These are phyloP conservation scores for Melipona beecheii DNA, from an alignment of 2,888 invertebrate species.

Conservation along the genomic window DNA sequence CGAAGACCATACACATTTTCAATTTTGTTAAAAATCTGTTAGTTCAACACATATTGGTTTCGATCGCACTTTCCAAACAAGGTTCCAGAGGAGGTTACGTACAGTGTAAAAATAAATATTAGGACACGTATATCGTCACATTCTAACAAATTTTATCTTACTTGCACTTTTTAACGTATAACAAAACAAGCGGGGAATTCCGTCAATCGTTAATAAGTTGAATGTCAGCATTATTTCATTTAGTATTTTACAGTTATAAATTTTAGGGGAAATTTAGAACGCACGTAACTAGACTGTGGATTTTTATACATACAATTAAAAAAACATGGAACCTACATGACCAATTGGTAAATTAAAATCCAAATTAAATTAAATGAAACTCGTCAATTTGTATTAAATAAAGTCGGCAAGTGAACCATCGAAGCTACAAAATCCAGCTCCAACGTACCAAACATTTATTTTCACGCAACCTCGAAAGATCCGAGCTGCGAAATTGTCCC, in stretches of 20 bases:
- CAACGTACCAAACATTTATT: neutral
- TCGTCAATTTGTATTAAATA: neutral
- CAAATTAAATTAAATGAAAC: neutral
- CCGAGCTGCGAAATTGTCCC: neutral
- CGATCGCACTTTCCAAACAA: conserved; percentile 5
- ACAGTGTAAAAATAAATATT: neutral
- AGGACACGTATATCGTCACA: neutral
- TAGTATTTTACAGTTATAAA: too few relatives aligned
- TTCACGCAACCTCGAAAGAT: neutral
- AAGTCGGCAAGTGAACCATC: neutral
- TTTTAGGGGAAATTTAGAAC: too few relatives aligned
- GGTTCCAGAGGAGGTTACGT: neutral
- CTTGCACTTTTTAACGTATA: neutral
- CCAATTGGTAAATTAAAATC: too few relatives aligned
- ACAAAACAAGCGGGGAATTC: too few relatives aligned
- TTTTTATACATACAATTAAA: too few relatives aligned
- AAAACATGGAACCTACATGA: too few relatives aligned
- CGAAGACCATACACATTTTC: conserved; percentile 3
- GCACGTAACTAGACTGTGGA: too few relatives aligned
- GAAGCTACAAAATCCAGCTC: neutral
- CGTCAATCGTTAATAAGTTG: too few relatives aligned
- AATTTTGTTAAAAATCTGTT: conserved; percentile 28
- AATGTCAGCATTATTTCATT: too few relatives aligned
- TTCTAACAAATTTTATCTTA: neutral
- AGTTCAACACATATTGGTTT: conserved; percentile 30